Evolutionary conservation across 2,888 invertebrate species (phyloP).

Genomic region (Aspidiotus rigidus): DNA sequence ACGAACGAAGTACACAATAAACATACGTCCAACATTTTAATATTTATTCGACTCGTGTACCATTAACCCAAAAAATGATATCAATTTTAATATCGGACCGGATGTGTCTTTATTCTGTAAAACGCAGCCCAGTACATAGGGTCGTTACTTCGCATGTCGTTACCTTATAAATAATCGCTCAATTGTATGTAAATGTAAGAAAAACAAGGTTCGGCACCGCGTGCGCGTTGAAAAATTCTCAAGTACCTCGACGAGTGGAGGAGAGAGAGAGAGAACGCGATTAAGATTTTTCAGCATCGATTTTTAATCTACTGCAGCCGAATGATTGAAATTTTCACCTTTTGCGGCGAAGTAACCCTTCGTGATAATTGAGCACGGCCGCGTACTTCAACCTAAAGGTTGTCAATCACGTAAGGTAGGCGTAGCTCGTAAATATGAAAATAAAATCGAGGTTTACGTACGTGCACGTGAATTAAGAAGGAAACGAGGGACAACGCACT

Average conservation of each 20-base stretch:
- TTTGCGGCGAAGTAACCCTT: too few relatives aligned
- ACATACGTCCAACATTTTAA: slow-evolving; percentile 1
- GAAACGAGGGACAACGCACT: too few relatives aligned
- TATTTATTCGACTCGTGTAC: slow-evolving; percentile 4
- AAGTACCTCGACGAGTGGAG: not conserved
- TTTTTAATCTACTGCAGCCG: not conserved
- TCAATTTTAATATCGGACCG: slow-evolving; percentile 32
- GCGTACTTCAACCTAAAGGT: too few relatives aligned
- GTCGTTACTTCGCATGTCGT: slow-evolving; percentile 28
- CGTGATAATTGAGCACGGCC: too few relatives aligned
- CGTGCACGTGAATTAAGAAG: too few relatives aligned
- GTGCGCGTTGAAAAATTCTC: not conserved
- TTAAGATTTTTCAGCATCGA: not conserved
- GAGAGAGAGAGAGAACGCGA: not conserved
- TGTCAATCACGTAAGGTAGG: too few relatives aligned
- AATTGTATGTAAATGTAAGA: slow-evolving; percentile 33
- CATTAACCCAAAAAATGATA: slow-evolving; percentile 13
- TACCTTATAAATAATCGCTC: slow-evolving; percentile 33
- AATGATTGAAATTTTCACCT: too few relatives aligned
- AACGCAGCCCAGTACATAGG: slow-evolving; percentile 5
- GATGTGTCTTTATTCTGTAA: slow-evolving; percentile 30
- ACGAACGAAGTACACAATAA: not conserved
- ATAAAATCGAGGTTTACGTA: too few relatives aligned
- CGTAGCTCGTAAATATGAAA: too few relatives aligned
- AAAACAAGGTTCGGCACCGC: slow-evolving; percentile 4